Base-by-base conservation (phyloP, 2,797 vertebrate species). In the Microctenopoma steveboyesi region DNA sequence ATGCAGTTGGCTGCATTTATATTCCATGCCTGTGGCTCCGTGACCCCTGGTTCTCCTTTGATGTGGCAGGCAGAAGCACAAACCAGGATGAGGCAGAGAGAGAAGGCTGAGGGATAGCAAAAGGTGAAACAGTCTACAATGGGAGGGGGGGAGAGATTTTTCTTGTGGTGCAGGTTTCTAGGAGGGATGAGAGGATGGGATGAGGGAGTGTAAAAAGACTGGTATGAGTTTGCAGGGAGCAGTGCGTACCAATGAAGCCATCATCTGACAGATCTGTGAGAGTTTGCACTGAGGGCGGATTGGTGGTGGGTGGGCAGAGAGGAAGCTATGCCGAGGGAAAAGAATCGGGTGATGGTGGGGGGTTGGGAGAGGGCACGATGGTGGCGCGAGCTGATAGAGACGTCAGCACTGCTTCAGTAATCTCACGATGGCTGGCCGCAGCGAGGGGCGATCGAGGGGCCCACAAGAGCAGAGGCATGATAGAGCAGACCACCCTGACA, bases 11-110 rank as follows among this genome's bases (percentile, higher is more conserved):
- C 95, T 95, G 93, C 95, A 96, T 98, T 96, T 94, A 96, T 97
- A 96, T 91, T 95, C 94, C 60, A 89, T 83, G 91, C 95, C 95
- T 95, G 94, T 95, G 94, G 96, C 95, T 96, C 95, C 78, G 74
- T 97, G 96, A 98, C 96, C 97, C 95, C 93, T 95, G 96, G 95
- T 96, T 96, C 96, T 95, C 94, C 95, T 98, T 99, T 97, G 96
- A 98, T 97, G 96, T 95, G 95, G 95, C 96, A 96, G 94, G 94
- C 94, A 94, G 94, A 94, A 94, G 95, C 94, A 93, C 94, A 94
- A 94, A 92, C 94, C 92, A 93, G 93, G 89, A 90, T 87, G 88
- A 92, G 83, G 83, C 87, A 89, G 89, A 87, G 85, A 89, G 84
- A 86, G 84, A 82, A 88, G 84, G 85, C 94, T 93, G 94, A 95